These are phyloP conservation scores for Ctenosaura bakeri DNA, from an alignment of 2,797 vertebrate genomes.

Conservation along the genomic window DNA sequence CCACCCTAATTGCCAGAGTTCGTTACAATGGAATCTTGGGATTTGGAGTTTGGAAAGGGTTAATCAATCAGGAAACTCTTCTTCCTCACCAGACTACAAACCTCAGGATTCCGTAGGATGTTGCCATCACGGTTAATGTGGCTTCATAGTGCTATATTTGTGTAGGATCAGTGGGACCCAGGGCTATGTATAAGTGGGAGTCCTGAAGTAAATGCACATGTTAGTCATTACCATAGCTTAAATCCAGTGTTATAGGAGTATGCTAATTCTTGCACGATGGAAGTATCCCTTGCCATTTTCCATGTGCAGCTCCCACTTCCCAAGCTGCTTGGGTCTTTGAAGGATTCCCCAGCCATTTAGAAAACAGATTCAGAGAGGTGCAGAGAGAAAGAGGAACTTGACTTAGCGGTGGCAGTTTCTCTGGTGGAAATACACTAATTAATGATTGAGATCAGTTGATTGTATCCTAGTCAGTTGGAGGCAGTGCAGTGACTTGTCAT, in stretches of 20 bases:
- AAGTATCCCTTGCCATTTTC: not conserved
- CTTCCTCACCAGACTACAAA: too few relatives aligned
- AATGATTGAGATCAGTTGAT: not conserved
- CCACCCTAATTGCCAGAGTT: too few relatives aligned
- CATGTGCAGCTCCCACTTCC: too few relatives aligned
- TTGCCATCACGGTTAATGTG: too few relatives aligned
- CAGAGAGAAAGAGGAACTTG: not conserved
- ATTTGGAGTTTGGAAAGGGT: too few relatives aligned
- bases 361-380: not conserved
- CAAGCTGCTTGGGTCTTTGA: too few relatives aligned
- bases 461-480: not conserved
- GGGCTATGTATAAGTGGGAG: not conserved
- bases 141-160: too few relatives aligned
- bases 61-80: too few relatives aligned
- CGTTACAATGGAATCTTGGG: too few relatives aligned
- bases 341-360: not conserved
- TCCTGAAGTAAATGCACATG: too few relatives aligned
- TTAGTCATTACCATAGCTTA: not conserved
- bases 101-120: too few relatives aligned
- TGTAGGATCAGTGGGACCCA: not conserved
- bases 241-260: not conserved
- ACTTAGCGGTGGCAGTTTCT: not conserved
- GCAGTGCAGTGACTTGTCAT: not conserved
- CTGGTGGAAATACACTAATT: not conserved
- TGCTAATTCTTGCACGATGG: not conserved